phyloP scores from a whole-genome alignment of 92 coral and sea anemone species.

The Ricordea florida region DNA sequence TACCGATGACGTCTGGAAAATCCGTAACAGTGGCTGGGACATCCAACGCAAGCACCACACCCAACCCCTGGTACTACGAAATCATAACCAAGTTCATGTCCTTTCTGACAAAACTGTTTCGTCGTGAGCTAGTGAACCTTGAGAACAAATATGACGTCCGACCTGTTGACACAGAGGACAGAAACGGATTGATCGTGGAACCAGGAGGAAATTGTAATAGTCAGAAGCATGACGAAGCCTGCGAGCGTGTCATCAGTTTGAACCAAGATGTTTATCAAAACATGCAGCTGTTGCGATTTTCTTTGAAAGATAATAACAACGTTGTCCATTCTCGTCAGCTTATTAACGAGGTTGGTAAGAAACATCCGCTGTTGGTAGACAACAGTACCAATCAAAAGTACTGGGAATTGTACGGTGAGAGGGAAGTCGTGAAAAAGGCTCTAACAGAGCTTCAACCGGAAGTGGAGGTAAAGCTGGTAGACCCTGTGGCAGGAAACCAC shows the following conservation, averaged over 20 bases:
- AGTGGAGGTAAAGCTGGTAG: conserved; percentile 29
- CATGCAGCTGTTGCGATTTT: not conserved
- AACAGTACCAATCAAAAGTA: conserved; percentile 8
- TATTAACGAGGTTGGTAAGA: not conserved
- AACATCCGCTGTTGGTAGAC: not conserved
- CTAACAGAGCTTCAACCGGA: not conserved
- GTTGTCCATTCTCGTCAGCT: not conserved
- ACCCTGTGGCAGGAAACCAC: not conserved
- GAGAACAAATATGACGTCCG: not conserved
- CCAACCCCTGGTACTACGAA: too few relatives aligned
- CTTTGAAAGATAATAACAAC: not conserved
- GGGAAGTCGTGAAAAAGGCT: not conserved
- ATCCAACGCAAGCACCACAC: too few relatives aligned
- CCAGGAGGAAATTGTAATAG: not conserved
- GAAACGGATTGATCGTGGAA: not conserved
- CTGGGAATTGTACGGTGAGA: conserved; percentile 48
- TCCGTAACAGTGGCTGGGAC: too few relatives aligned
- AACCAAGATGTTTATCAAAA: not conserved
- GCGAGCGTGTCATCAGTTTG: not conserved
- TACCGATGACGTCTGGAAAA: too few relatives aligned
- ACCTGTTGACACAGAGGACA: not conserved
- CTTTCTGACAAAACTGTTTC: not conserved
- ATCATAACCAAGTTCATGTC: not conserved
- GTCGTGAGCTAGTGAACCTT: conserved; percentile 5
- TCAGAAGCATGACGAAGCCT: conserved; percentile 7